Evolutionary conservation across 2,888 invertebrate species (phyloP), one percentile per base, ranked within the genome.

Genomic region (Adineta ricciae): DNA sequence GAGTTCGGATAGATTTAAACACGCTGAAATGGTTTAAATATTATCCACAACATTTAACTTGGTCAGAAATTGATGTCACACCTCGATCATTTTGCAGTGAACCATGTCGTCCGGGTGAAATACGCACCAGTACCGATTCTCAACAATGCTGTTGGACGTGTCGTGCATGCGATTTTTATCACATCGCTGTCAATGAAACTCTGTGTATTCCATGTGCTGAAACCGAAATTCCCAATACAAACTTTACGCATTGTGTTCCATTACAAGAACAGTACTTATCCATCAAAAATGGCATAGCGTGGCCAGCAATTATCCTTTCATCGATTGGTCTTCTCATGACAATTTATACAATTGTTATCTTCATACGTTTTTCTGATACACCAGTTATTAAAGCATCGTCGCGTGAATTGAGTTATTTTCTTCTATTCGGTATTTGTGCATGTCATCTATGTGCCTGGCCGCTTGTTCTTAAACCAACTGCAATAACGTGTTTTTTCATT

Each of bases 331-430:
- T 94, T 84, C 88, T 93, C 72, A 91, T 91, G 87, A 93, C 93
- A 5, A 88, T 92, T 72, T 93, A 93, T 88, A 93, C 93, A 4
- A 91, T 92, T n/a, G 91, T 91, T 82, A 93, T 93, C 9, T 94
- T 94, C 89, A 91, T 94, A 82, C 91, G 92, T 88, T 85, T 72
- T 56, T 73, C 73, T 87, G 91, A 91, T 83, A 94, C 94, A 0
- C 94, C 94, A 0, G 92, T 94, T 54, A 94, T 94, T 86, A 94
- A 94, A 92, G 94, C 94, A 2, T 94, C 94, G 0, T 94, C 94
- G 0, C 91, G 94, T 21, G 94, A 94, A 88, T 91, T 94, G 16
- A 94, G 94, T 89, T 94, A 94, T 89, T 93, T 94, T 24, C 92
- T 94, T 54, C 90, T 94, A n/a, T 91, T 91, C 84, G 93, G 93